Evolutionary conservation across 2,888 invertebrate genomes (phyloP), one percentile per base, ranked within the genome.

Genomic region (Agrilus biguttatus): DNA sequence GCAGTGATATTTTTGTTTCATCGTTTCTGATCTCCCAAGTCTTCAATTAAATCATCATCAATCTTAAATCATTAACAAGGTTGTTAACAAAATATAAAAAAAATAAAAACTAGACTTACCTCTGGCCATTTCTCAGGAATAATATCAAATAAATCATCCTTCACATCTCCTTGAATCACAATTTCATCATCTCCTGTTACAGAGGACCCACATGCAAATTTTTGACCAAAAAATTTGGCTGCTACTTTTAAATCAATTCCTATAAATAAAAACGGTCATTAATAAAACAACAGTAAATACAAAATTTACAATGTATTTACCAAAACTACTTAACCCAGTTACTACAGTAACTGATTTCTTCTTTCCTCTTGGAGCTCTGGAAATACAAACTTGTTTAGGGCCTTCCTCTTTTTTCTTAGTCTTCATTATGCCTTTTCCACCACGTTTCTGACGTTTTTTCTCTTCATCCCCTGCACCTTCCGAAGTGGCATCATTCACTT

Each of bases 111-210:
- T 32, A 12, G 14, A 36, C 17, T 56, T 62, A 87, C 88, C 73
- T 92, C 88, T 43, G 92, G 84, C 96, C 96, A 98, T 67, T 98
- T 98, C 58, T 96, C 96, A 42, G 95, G 92, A 60, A 98, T 89
- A 50, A 97, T 81, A 70, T 98, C 97, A 68, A 93, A 91, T 19
- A 98, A 71, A 56, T 98, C 97, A 72, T 97, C 96, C 68, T 97
- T 96, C 1, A 97, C 93, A 70, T 97, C 96, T 42, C 96, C 97
- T 68, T 98, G 97, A 61, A 98, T 95, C 37, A 98, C 97, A 61
- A 98, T 97, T 69, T 98, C 98, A 74, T 98, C 97, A 53, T 95
- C 92, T 6, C 93, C 96, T 28, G 96, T 96, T 1, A 98, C 95
- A 8, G 97, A 97, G 7, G 95, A 92, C n/a, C 97, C 97, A 69